Conservation (phyloP, 2,888 invertebrate species). For the Drosophila atripex region DNA sequence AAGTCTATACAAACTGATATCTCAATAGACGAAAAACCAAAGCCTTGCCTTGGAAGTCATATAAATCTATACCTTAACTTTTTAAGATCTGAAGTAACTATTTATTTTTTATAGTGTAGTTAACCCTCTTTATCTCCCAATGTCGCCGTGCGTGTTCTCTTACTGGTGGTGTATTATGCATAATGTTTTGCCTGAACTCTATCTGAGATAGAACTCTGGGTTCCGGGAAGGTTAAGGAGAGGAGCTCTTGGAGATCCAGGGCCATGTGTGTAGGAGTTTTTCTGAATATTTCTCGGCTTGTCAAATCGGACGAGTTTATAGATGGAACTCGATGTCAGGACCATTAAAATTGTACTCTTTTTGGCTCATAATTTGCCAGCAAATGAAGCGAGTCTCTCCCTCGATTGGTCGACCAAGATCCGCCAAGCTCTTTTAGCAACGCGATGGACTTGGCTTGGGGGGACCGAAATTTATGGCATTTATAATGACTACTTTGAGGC, state of each 20-base stretch:
- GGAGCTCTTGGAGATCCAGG: slow-evolving; percentile 5
- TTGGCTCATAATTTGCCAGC: slow-evolving; percentile 34
- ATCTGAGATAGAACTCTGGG: slow-evolving; percentile 61
- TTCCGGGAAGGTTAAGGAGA: slow-evolving; percentile 43
- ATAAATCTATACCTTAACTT: background rate
- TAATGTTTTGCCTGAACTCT: slow-evolving; percentile 62
- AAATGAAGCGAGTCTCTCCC: slow-evolving; percentile 5
- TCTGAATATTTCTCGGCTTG: slow-evolving; percentile 14
- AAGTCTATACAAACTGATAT: background rate
- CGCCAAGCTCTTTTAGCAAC: background rate
- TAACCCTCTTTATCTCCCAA: slow-evolving; percentile 22
- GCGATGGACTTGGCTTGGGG: slow-evolving; percentile 43
- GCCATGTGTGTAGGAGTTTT: slow-evolving; percentile 39
- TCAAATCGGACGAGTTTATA: slow-evolving; percentile 25
- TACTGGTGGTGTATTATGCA: slow-evolving; percentile 61
- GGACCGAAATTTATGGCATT: slow-evolving; percentile 77
- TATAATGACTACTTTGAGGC: slow-evolving; percentile 79
- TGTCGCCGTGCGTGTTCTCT: slow-evolving; percentile 39
- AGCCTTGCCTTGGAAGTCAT: no score
- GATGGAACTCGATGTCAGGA: slow-evolving; percentile 21
- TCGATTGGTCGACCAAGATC: background rate
- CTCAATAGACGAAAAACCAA: no score
- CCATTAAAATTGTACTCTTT: slow-evolving; percentile 28
- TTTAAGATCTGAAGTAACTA: background rate
- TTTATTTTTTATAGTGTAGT: background rate